Base-by-base conservation (phyloP, 2,797 vertebrate genomes). In the Notolepis coatsorum region DNA sequence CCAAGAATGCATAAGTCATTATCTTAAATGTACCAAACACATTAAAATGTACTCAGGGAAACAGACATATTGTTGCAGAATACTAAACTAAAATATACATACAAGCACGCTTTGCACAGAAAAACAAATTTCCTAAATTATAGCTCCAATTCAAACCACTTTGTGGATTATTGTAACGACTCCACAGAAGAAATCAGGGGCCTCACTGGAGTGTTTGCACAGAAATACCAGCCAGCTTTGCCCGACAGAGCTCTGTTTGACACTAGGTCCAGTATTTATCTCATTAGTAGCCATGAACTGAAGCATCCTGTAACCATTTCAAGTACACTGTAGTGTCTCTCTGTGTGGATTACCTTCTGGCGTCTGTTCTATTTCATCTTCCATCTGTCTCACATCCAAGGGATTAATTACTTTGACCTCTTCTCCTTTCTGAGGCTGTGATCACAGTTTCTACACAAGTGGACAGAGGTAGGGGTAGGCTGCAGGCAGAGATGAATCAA, bases 1-100 rank as follows among this genome's bases (percentile, higher is more conserved):
- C n/a, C 55, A 64, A 64, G 54, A 78, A 65, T 67, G 61, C 21
- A 64, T 21, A 0, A 45, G 48, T 73, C 73, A 70, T 79, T 79
- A 67, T 70, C 39, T 28, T 35, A 52, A 71, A 73, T 41, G 24
- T 28, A 56, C 59, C 27, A 63, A 71, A 68, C 51, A 28, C 45
- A 35, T 64, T 65, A 49, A 66, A 77, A 60, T 39, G 54, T 41
- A n/a, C 39, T 41, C 18, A 24, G 27, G 20, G 15, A 41, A 50
- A 30, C 51, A 65, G 51, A 70, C 42, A 45, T 1, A 51, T 37
- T 33, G 12, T 58, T 33, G 12, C 46, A 41, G 18, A 53, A 65
- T 38, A 57, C 41, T n/a, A 56, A 25, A n/a, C 12, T 10, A 18
- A 55, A 37, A 43, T 10, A 52, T 23, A 42, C 28, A 59, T 15